Conservation (phyloP, 2,888 invertebrate species). For the Ophion slaviceki region DNA sequence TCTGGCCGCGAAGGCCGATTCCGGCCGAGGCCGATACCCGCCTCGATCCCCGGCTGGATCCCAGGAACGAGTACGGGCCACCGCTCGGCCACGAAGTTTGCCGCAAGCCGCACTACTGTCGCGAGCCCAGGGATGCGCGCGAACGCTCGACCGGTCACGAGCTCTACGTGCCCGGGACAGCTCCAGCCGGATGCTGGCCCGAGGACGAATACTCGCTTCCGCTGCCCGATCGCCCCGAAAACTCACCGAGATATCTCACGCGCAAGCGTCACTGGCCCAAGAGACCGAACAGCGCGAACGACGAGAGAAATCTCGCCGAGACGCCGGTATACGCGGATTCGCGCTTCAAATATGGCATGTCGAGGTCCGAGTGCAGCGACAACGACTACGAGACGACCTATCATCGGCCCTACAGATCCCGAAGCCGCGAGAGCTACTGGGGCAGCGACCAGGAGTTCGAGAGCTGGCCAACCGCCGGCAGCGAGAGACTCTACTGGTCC, state of each 20-base stretch:
- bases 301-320: constrained; percentile 77
- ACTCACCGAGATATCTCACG: constrained; percentile 78
- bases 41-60: constrained; percentile 48
- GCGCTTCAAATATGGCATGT: constrained; percentile 78
- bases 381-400: constrained; percentile 79
- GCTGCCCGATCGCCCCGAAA: constrained; percentile 76
- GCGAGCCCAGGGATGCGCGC: constrained; percentile 74
- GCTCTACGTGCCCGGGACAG: constrained; percentile 74
- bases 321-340: constrained; percentile 76
- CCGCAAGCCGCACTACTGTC: constrained; percentile 78
- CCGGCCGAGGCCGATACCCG: constrained; percentile 49
- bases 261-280: constrained; percentile 81
- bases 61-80: constrained; percentile 56
- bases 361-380: constrained; percentile 82
- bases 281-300: constrained; percentile 81
- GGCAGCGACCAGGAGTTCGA: constrained; percentile 82
- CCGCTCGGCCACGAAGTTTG: constrained; percentile 49
- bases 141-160: constrained; percentile 69
- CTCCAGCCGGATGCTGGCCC: constrained; percentile 50
- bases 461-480: constrained; percentile 73
- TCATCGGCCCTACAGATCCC: constrained; percentile 79
- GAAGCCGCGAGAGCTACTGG: constrained; percentile 82
- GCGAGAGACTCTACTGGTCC: constrained; percentile 80
- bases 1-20: constrained; percentile 78
- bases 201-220: constrained; percentile 79